These are phyloP conservation scores for Syngnathus acus DNA, from an alignment of 2,797 vertebrate species.

Conservation along the genomic window DNA sequence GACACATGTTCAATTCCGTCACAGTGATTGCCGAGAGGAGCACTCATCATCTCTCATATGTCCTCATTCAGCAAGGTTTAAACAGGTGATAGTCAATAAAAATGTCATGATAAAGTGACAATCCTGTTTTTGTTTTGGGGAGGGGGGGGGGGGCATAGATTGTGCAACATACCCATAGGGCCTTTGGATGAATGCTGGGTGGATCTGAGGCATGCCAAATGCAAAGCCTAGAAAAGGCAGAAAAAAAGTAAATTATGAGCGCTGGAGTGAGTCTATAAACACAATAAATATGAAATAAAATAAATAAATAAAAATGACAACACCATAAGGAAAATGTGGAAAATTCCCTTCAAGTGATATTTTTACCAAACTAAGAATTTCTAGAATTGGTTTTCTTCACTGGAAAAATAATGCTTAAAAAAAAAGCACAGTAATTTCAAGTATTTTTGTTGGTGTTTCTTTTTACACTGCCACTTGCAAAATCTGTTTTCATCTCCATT, in stretches of 20 bases:
- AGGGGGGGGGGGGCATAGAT: constrained; percentile 8
- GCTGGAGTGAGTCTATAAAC: neutral
- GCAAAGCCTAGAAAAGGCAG: constrained; percentile 79
- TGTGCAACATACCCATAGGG: constrained; percentile 86
- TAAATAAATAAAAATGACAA: neutral
- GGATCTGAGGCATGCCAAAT: constrained; percentile 93
- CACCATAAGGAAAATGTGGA: neutral
- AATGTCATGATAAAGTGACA: neutral
- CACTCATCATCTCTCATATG: constrained; percentile 51
- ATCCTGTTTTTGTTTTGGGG: neutral
- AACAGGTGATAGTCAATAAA: constrained; percentile 10
- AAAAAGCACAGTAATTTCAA: no score
- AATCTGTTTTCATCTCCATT: no score
- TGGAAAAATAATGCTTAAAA: neutral
- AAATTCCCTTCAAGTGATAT: neutral
- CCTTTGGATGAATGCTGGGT: constrained; percentile 96
- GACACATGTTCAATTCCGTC: constrained; percentile 67
- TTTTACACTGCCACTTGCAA: neutral
- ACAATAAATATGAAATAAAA: neutral
- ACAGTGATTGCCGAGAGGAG: constrained; percentile 27
- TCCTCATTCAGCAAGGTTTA: constrained; percentile 41
- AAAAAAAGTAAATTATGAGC: neutral
- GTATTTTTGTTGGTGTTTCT: no score
- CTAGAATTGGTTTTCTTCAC: no score
- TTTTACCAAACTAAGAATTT: no score